Evolutionary conservation across 2,888 invertebrate genomes (phyloP).

Genomic region (Chorisops tibialis): DNA sequence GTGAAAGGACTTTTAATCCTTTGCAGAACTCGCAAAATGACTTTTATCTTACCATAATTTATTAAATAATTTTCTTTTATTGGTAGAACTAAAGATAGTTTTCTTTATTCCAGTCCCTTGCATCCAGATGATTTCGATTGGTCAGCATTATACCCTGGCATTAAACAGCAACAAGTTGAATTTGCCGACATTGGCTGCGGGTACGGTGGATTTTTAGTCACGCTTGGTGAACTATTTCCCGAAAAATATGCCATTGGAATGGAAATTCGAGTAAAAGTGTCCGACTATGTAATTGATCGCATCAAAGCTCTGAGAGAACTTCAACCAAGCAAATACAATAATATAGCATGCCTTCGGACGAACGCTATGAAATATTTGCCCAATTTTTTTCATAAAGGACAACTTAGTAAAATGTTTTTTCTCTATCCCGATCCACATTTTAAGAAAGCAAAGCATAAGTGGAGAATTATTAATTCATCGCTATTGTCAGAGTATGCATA

Average conservation of each 20-base stretch:
- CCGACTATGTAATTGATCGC: conserved; percentile 95
- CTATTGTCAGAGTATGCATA: conserved; percentile 97
- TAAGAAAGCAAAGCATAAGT: conserved; percentile 97
- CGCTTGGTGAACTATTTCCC: conserved; percentile 89
- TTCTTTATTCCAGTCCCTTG: conserved; percentile 64
- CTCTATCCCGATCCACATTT: conserved; percentile 99
- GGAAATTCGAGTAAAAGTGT: conserved; percentile 98
- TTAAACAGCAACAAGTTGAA: conserved; percentile 62
- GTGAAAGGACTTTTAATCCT: neutral
- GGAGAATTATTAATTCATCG: conserved; percentile 94
- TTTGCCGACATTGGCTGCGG: conserved; percentile 98
- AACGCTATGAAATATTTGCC: conserved; percentile 99
- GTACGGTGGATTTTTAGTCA: conserved; percentile 90
- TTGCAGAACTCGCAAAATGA: neutral
- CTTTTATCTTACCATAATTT: neutral
- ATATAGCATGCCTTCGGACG: conserved; percentile 90
- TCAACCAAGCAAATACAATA: conserved; percentile 74
- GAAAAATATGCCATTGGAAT: conserved; percentile 85
- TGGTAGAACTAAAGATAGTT: too few relatives aligned
- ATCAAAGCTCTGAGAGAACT: conserved; percentile 81
- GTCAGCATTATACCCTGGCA: conserved; percentile 70
- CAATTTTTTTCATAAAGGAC: conserved; percentile 92
- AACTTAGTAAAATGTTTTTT: conserved; percentile 96
- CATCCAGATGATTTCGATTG: conserved; percentile 84
- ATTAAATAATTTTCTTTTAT: neutral